These are phyloP conservation scores for Drosophila seguyi DNA, from an alignment of 1,140 invertebrate genomes.

Conservation along the genomic window DNA sequence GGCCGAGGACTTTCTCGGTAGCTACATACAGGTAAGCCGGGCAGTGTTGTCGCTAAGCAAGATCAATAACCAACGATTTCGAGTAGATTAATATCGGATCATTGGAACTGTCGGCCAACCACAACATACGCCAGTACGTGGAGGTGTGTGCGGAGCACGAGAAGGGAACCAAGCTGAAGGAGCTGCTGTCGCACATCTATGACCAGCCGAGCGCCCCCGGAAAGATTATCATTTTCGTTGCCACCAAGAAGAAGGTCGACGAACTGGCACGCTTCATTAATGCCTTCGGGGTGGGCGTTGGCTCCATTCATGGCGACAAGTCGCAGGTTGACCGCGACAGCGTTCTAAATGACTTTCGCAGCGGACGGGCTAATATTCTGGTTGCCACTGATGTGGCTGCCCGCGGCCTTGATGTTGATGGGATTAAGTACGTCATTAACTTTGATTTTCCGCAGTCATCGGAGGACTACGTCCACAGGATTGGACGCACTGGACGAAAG, in stretches of 20 bases:
- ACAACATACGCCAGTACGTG: constrained; percentile 97
- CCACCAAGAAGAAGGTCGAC: constrained; percentile 98
- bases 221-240: constrained; percentile 98
- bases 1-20: constrained; percentile 95
- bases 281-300: constrained; percentile 95
- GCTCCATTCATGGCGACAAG: constrained; percentile 91
- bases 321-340: constrained; percentile 97
- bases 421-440: constrained; percentile 99
- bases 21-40: constrained; percentile 88
- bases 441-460: constrained; percentile 99
- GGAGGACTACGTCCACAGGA: constrained; percentile 99
- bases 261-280: constrained; percentile 95
- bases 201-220: constrained; percentile 93
- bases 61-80: neutral
- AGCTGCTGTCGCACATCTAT: constrained; percentile 94
- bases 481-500: constrained; percentile 96
- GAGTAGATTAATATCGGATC: constrained; percentile 97
- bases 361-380: constrained; percentile 94
- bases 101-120: constrained; percentile 95
- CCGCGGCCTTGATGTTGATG: constrained; percentile 98
- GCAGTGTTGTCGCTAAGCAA: too few species aligned
- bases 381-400: constrained; percentile 99
- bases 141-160: constrained; percentile 96
- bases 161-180: constrained; percentile 92
- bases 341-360: constrained; percentile 96